Conservation (phyloP, 1,140 invertebrate species). For the Zaprionus africanus region DNA sequence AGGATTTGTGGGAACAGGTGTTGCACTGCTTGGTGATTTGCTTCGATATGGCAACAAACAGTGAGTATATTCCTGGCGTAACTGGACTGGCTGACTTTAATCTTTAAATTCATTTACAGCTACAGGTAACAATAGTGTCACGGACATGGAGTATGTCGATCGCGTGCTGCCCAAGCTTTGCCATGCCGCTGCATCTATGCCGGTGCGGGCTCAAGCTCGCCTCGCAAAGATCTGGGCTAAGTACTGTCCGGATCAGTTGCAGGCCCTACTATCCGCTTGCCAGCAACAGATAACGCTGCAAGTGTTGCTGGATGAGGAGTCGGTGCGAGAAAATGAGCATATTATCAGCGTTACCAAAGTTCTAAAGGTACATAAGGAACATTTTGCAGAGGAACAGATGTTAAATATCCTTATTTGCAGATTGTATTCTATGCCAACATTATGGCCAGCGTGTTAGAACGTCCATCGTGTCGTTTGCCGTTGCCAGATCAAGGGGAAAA, state of each 20-base stretch:
- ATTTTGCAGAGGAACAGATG: no score
- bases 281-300: constrained; percentile 95
- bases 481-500: constrained; percentile 31
- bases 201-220: constrained; percentile 90
- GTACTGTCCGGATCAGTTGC: constrained; percentile 89
- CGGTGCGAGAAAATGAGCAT: constrained; percentile 92
- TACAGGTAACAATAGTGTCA: constrained; percentile 77
- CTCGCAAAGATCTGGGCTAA: constrained; percentile 92
- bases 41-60: constrained; percentile 94
- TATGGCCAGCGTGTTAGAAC: constrained; percentile 91
- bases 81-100: neutral
- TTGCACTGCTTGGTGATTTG: constrained; percentile 94
- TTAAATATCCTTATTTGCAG: constrained; percentile 79
- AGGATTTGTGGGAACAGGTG: constrained; percentile 79
- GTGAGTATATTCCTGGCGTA: constrained; percentile 71
- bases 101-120: constrained; percentile 22
- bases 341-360: constrained; percentile 93
- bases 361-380: constrained; percentile 87
- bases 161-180: constrained; percentile 92
- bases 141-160: constrained; percentile 92
- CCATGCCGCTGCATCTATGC: constrained; percentile 90
- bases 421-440: constrained; percentile 96
- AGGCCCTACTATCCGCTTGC: constrained; percentile 90
- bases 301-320: constrained; percentile 91
- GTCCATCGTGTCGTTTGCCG: constrained; percentile 71